Evolutionary conservation across 2,888 invertebrate species (phyloP).

Genomic region (Gandaritis pyraliata): DNA sequence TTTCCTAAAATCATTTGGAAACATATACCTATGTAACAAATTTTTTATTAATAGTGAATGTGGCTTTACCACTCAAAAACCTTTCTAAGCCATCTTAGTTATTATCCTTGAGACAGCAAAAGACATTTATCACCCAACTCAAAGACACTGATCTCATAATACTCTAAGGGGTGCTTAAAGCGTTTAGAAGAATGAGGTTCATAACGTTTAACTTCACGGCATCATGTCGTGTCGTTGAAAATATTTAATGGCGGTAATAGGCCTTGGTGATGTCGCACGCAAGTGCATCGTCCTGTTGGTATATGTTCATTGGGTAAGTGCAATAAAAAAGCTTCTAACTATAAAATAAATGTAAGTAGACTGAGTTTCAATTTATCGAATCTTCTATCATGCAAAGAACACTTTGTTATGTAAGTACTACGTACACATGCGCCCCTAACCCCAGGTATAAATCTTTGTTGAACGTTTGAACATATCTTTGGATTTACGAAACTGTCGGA

Average conservation of each 20-base stretch:
- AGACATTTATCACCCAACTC: slow-evolving; percentile 65
- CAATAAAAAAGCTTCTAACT: neutral
- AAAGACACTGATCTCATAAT: slow-evolving; percentile 64
- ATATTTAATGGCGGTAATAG: slow-evolving; percentile 66
- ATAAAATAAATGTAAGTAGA: neutral
- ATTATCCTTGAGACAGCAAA: slow-evolving; percentile 36
- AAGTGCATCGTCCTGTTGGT: slow-evolving; percentile 58
- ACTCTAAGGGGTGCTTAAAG: slow-evolving; percentile 49
- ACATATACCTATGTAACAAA: too few species aligned
- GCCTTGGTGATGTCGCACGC: slow-evolving; percentile 57
- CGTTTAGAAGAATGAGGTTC: slow-evolving; percentile 60
- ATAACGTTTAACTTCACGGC: slow-evolving; percentile 57
- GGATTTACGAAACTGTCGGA: slow-evolving; percentile 19
- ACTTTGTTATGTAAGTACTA: slow-evolving; percentile 12
- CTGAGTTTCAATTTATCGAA: neutral
- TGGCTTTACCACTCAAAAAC: slow-evolving; percentile 14
- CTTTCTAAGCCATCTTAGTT: slow-evolving; percentile 31
- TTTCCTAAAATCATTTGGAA: too few species aligned
- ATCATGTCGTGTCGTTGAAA: slow-evolving; percentile 56
- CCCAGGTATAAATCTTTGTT: slow-evolving; percentile 16
- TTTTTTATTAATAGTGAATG: neutral
- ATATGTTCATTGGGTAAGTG: too few species aligned
- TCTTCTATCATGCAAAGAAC: slow-evolving; percentile 16
- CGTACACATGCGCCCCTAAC: slow-evolving; percentile 2
- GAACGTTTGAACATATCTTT: slow-evolving; percentile 20